Evolutionary conservation across 2,797 vertebrate species (phyloP).

Genomic region (Pangasius krempfi): DNA sequence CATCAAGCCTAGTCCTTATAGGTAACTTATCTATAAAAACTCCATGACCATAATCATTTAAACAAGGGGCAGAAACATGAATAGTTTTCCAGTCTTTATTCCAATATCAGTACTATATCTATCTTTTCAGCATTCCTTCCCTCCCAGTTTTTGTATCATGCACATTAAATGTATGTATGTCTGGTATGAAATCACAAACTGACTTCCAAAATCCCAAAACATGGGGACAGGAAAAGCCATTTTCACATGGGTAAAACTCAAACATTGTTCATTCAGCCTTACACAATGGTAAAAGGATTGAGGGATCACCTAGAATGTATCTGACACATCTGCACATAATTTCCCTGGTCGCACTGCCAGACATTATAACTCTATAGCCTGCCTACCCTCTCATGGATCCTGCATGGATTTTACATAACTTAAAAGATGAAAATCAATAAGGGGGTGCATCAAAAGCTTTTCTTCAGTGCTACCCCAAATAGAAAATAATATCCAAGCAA

Average conservation of each 20-base stretch:
- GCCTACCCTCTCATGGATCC: background rate
- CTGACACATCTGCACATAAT: background rate
- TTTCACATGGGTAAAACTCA: background rate
- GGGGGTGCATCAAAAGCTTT: background rate
- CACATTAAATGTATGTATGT: background rate
- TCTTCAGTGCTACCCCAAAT: background rate
- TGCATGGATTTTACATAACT: background rate
- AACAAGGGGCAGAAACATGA: background rate
- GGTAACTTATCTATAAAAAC: background rate
- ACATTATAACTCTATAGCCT: background rate
- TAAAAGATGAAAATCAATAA: background rate
- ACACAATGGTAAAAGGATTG: background rate
- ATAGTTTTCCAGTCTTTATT: background rate
- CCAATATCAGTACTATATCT: background rate
- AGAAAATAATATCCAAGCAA: background rate
- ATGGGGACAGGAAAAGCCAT: background rate
- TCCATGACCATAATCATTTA: background rate
- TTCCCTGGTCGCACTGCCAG: background rate
- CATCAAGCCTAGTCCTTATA: background rate
- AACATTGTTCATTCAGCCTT: too few species aligned
- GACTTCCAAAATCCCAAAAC: background rate
- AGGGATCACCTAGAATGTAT: background rate
- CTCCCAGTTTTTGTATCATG: background rate
- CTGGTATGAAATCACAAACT: background rate
- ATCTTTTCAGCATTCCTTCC: background rate